Evolutionary conservation across 2,888 invertebrate species (phyloP).

Genomic region (Agonopterix arenella): DNA sequence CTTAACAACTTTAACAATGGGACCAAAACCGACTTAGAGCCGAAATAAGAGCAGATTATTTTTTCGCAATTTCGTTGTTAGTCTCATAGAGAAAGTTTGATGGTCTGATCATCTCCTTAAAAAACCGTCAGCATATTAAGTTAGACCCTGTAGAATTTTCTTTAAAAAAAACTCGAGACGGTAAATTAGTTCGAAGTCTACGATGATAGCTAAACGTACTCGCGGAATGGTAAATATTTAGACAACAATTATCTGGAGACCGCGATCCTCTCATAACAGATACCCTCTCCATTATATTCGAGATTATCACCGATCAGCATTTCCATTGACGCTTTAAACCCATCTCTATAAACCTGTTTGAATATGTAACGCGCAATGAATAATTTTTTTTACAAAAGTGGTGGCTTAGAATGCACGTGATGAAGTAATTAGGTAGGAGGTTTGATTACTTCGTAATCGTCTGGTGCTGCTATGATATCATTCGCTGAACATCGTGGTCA

Average conservation of each 20-base stretch:
- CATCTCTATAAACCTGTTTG: neutral
- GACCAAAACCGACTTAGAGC: too few species aligned
- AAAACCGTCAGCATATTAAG: too few species aligned
- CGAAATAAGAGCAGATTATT: too few species aligned
- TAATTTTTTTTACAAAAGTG: neutral
- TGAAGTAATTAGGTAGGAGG: constrained; percentile 30
- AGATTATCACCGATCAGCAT: neutral
- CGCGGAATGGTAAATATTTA: constrained; percentile 62
- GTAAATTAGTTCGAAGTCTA: constrained; percentile 30
- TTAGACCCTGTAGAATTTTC: neutral
- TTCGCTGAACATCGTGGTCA: constrained; percentile 57
- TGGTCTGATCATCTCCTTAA: too few species aligned
- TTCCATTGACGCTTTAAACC: constrained; percentile 27
- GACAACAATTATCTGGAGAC: constrained; percentile 65
- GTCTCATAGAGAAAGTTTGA: too few species aligned
- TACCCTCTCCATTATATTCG: neutral
- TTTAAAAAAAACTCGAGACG: neutral
- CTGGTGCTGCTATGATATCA: constrained; percentile 61
- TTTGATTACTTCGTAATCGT: constrained; percentile 65
- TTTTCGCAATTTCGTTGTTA: too few species aligned
- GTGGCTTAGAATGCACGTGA: constrained; percentile 9
- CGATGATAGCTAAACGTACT: constrained; percentile 45
- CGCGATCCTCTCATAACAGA: constrained; percentile 46
- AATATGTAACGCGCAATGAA: neutral
- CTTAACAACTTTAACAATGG: too few species aligned